These are phyloP conservation scores for Colletes collaris DNA, from an alignment of 2,888 invertebrate species.

Conservation along the genomic window DNA sequence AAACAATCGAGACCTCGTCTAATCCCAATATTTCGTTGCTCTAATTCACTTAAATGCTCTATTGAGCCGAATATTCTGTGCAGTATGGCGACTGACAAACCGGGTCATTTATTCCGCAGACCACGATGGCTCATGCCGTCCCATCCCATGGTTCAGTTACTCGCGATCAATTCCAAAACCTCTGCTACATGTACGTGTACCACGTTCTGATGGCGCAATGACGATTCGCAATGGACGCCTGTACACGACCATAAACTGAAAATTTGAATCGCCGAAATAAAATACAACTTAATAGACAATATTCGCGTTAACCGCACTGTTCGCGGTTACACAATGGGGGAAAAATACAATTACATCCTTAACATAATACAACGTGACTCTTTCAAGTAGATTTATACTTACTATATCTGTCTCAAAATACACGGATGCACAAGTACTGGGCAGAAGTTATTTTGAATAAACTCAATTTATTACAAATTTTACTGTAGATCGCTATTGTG, in stretches of 20 bases:
- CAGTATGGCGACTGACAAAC: conserved; percentile 72
- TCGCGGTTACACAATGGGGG: no score
- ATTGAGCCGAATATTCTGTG: conserved; percentile 74
- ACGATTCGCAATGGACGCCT: conserved; percentile 61
- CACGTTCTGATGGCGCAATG: conserved; percentile 61
- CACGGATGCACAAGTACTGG: no score
- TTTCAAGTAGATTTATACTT: no score
- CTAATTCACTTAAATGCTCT: conserved; percentile 80
- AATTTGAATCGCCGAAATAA: conserved; percentile 46
- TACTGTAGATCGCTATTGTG: no score
- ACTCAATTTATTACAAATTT: no score
- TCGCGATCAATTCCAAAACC: conserved; percentile 56
- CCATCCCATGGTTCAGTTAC: conserved; percentile 59
- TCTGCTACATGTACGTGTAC: conserved; percentile 40
- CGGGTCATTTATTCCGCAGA: conserved; percentile 75
- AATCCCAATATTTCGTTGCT: conserved; percentile 63
- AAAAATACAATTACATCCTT: no score
- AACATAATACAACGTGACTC: no score
- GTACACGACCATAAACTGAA: conserved; percentile 46
- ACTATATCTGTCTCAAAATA: no score
- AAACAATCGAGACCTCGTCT: conserved; percentile 45
- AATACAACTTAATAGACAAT: neutral
- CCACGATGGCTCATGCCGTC: conserved; percentile 67
- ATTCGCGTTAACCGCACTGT: neutral
- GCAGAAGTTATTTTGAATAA: no score